Conservation (phyloP, 92 coral and sea anemone species). For the Meandrina meandrites region DNA sequence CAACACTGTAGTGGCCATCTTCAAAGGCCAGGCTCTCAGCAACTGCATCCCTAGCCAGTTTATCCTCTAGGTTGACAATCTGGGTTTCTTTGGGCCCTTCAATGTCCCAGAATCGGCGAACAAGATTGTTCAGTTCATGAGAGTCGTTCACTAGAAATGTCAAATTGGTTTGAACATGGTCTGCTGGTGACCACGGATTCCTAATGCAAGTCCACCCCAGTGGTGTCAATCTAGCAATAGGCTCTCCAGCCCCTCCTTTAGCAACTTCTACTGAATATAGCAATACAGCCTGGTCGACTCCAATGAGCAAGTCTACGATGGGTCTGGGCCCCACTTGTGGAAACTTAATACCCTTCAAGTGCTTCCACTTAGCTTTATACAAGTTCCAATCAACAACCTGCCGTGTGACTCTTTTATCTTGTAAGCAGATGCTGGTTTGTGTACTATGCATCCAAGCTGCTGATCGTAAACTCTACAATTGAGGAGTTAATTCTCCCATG, state of each 20-base stretch:
- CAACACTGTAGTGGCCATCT: slow-evolving; percentile 44
- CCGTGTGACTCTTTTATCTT: too few species aligned
- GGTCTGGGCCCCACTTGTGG: slow-evolving; percentile 50
- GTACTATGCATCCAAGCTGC: too few species aligned
- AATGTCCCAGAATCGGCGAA: slow-evolving; percentile 54
- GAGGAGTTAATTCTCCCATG: too few species aligned
- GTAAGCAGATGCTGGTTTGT: too few species aligned
- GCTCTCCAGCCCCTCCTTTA: too few species aligned
- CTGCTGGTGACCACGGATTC: not conserved
- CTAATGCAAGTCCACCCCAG: slow-evolving; percentile 81
- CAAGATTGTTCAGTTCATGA: slow-evolving; percentile 39
- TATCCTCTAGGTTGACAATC: slow-evolving; percentile 22
- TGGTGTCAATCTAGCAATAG: slow-evolving; percentile 58
- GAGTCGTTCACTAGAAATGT: slow-evolving; percentile 33
- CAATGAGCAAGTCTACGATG: slow-evolving; percentile 57
- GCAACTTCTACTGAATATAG: too few species aligned
- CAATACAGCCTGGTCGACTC: slow-evolving; percentile 52
- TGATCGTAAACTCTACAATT: too few species aligned
- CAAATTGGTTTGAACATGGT: slow-evolving; percentile 28
- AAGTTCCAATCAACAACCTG: too few species aligned
- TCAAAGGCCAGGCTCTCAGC: slow-evolving; percentile 41
- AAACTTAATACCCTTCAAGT: slow-evolving; percentile 43
- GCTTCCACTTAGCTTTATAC: slow-evolving; percentile 22
- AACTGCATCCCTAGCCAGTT: too few species aligned
- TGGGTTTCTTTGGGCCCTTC: slow-evolving; percentile 36